Percentiles rank a stretch among this genome's conserved stretches.
These are phyloP conservation scores for Diglossa brunneiventris DNA, from an alignment of 2,113 vertebrate species.

Conservation along the genomic window DNA sequence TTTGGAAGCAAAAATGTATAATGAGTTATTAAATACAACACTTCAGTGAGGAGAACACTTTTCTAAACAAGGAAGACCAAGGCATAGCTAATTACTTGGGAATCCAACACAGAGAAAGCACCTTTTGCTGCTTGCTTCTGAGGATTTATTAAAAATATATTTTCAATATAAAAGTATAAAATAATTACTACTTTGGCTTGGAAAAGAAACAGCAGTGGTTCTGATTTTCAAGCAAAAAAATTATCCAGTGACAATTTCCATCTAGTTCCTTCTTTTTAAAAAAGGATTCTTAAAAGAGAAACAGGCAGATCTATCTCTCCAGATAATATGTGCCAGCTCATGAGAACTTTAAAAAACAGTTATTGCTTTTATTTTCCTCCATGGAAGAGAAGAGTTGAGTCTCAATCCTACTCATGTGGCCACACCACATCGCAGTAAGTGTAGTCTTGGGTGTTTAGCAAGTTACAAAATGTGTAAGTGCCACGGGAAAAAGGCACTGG, in stretches of 20 bases:
- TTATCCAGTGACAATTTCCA: slow-evolving; percentile 49
- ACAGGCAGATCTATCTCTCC: slow-evolving; percentile 21
- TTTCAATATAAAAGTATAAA: slow-evolving; percentile 60
- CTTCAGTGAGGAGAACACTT: background rate
- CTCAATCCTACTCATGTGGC: slow-evolving; percentile 15
- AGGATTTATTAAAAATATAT: slow-evolving; percentile 46
- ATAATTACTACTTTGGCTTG: slow-evolving; percentile 39
- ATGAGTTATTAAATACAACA: slow-evolving; percentile 5
- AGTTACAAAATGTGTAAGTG: background rate
- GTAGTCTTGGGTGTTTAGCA: background rate
- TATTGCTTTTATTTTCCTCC: slow-evolving; percentile 57
- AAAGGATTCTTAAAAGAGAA: slow-evolving; percentile 33
- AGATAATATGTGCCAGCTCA: background rate
- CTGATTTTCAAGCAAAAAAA: slow-evolving; percentile 38
- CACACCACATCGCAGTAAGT: background rate
- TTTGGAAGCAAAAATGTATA: background rate
- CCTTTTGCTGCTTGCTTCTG: slow-evolving; percentile 34
- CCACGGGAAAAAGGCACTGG: background rate
- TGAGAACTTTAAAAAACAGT: slow-evolving; percentile 24
- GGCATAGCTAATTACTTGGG: slow-evolving; percentile 50
- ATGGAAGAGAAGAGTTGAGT: background rate
- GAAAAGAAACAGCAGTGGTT: slow-evolving; percentile 20
- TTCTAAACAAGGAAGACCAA: slow-evolving; percentile 13
- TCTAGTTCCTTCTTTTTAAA: background rate
- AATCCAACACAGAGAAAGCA: slow-evolving; percentile 33